phyloP scores from a whole-genome alignment of 1,140 invertebrate species.

The Callitettix versicolor region DNA sequence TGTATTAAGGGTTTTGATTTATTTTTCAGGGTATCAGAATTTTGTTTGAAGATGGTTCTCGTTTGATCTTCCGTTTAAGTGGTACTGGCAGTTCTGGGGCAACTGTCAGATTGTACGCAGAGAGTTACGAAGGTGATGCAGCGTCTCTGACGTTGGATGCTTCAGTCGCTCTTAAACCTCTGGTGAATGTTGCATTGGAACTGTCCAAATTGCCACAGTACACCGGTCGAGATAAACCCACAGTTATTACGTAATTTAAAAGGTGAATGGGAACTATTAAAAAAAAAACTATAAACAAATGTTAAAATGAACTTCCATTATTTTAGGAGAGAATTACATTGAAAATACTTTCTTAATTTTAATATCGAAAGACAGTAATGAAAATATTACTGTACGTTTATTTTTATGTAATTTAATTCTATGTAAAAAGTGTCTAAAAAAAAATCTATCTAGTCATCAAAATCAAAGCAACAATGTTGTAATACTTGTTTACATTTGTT shows the following conservation, averaged over 20 bases:
- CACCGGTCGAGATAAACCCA: conserved; percentile 81
- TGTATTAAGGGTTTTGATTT: conserved; percentile 14
- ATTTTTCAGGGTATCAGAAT: conserved; percentile 75
- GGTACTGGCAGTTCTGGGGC: conserved; percentile 96
- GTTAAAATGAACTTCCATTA: neutral
- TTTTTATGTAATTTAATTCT: neutral
- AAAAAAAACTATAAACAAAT: neutral
- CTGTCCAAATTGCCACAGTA: conserved; percentile 73
- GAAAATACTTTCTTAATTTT: neutral
- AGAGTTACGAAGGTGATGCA: conserved; percentile 66
- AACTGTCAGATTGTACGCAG: conserved; percentile 90
- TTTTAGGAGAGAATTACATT: neutral
- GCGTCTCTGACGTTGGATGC: conserved; percentile 56
- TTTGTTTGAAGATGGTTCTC: conserved; percentile 85
- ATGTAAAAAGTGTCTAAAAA: neutral
- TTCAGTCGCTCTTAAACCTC: conserved; percentile 73
- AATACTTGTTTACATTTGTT: too few relatives aligned
- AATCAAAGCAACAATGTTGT: too few relatives aligned
- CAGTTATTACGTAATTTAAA: conserved; percentile 87
- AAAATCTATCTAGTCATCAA: too few relatives aligned
- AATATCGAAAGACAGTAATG: neutral
- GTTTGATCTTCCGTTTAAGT: conserved; percentile 86
- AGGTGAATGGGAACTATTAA: neutral
- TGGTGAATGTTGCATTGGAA: conserved; percentile 76
- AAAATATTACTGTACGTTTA: neutral